These are phyloP conservation scores for Chromis chromis DNA, from an alignment of 2,797 vertebrate species.

Conservation along the genomic window DNA sequence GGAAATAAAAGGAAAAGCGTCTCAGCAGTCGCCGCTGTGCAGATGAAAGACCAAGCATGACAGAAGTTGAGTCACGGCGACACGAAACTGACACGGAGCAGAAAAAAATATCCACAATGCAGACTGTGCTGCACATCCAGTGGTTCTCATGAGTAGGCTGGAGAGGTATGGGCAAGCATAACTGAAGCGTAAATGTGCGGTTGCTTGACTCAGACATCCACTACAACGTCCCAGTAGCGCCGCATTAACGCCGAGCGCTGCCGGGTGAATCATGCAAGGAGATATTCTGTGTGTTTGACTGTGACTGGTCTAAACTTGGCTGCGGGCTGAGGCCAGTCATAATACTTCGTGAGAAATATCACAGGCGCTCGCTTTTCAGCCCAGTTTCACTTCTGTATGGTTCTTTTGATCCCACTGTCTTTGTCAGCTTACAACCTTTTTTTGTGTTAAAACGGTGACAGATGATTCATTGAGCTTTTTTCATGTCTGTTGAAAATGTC, in stretches of 20 bases:
- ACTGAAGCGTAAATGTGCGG: constrained; percentile 41
- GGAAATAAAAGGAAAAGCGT: constrained; percentile 69
- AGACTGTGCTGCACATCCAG: constrained; percentile 18
- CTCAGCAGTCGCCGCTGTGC: constrained; percentile 35
- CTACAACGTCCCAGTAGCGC: constrained; percentile 17
- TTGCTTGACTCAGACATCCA: constrained; percentile 56
- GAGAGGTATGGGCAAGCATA: constrained; percentile 34
- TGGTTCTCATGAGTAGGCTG: constrained; percentile 37
- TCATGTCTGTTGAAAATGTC: constrained; percentile 47
- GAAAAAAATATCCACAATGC: constrained; percentile 28
- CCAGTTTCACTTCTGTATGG: constrained; percentile 47
- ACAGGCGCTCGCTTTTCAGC: constrained; percentile 18
- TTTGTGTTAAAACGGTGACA: constrained; percentile 32
- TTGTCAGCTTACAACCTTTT: constrained; percentile 17
- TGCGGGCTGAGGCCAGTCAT: constrained; percentile 36
- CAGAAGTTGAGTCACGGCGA: constrained; percentile 61
- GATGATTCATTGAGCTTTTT: constrained; percentile 64
- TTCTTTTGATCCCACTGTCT: constrained; percentile 40
- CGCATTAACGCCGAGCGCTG: constrained; percentile 19
- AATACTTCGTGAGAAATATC: constrained; percentile 51
- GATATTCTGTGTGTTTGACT: constrained; percentile 39
- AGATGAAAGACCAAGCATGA: constrained; percentile 53
- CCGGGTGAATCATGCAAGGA: constrained; percentile 53
- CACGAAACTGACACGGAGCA: constrained; percentile 54
- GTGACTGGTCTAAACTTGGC: constrained; percentile 26